These are phyloP conservation scores for Malurus splendens DNA, from an alignment of 2,797 vertebrate species.

Conservation along the genomic window DNA sequence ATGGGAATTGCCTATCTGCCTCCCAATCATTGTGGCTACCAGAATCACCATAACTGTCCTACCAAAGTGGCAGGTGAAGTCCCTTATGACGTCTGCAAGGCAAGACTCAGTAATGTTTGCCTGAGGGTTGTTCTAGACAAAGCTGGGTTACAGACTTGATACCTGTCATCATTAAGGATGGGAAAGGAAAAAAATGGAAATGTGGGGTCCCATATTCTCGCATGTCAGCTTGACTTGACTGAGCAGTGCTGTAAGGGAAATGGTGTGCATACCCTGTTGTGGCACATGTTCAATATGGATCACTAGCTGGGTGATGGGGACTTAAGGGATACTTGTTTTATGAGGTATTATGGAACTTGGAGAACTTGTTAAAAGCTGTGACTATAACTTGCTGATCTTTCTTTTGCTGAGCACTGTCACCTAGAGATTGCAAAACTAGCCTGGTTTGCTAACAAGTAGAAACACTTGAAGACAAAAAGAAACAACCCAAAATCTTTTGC, in stretches of 20 bases:
- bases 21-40: neutral
- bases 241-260: neutral
- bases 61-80: neutral
- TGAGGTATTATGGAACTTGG: neutral
- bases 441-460: neutral
- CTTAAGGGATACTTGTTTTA: neutral
- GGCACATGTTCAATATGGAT: neutral
- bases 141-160: neutral
- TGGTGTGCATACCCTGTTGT: neutral
- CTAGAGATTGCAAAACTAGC: neutral
- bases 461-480: neutral
- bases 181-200: neutral
- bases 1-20: neutral
- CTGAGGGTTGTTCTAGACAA: neutral
- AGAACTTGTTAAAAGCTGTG: constrained; percentile 11
- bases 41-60: neutral
- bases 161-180: neutral
- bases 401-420: neutral
- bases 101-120: neutral
- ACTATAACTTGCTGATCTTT: neutral
- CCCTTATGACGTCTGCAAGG: rapidly evolving
- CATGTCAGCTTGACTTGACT: neutral
- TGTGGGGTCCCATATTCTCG: neutral
- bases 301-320: neutral
- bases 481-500: neutral